Evolutionary conservation across 2,888 invertebrate genomes (phyloP), one percentile per base, ranked within the genome.

Genomic region (Listrodromus nycthemerus): DNA sequence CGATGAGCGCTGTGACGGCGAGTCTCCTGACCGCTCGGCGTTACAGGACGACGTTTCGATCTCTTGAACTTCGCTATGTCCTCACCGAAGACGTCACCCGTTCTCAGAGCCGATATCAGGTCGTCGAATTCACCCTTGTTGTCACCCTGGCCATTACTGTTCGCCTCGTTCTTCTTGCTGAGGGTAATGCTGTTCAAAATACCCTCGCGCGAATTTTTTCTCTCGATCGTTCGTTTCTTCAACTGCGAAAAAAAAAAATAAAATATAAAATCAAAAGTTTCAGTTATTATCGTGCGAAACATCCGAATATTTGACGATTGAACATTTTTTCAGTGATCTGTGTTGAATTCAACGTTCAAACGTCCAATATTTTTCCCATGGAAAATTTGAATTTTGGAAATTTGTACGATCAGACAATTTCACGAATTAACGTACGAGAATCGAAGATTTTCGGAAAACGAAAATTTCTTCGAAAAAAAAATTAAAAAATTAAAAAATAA

Each of bases 11-110:
- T 95, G 88, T 96, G 96, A 70, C 95, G 92, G 1, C 96, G 94
- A 0, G 96, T 95, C 82, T 95, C 95, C 63, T 95, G 95, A 16
- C 93, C 93, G 74, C 94, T 94, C 0, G 94, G 94, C 1, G 95
- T 94, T 3, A 96, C 94, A 41, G 96, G 94, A 48, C 96, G 95
- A 89, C 96, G 96, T 86, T 97, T 95, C 65, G 96, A 97, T 77
- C 97, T 94, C 89, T 97, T 97, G 91, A 98, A 97, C 94, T 98
- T 98, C 76, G 98, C 98, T 90, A 98, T 97, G 92, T 98, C 98
- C 91, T 98, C 98, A 0, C 98, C 98, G 91, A 98, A 99, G 0
- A 98, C 98, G 91, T 98, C 98, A 0, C 99, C 99, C 0, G 99
- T 98, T 82, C 98, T 94, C 73, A 99, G 93, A 0, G 99, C 99